Percentiles rank a stretch among this genome's conserved stretches.
Evolutionary conservation across 2,797 vertebrate species (phyloP).

Genomic region (Paguma larvata): DNA sequence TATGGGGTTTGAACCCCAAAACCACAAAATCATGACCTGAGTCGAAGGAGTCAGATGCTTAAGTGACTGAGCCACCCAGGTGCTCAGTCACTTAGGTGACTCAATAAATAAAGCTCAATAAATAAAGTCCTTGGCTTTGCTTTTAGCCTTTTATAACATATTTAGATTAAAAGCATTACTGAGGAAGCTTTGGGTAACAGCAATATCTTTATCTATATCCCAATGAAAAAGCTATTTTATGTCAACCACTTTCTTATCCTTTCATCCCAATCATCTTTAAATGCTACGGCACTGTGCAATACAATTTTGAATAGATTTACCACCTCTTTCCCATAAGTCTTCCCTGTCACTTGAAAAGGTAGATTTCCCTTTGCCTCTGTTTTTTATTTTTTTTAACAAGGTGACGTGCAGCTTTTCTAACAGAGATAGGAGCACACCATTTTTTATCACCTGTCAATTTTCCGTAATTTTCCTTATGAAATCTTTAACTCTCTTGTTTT

Average conservation of each 20-base stretch:
- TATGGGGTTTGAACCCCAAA: no score
- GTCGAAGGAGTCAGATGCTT: no score
- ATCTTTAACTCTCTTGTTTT: constrained; percentile 22
- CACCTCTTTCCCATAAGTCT: constrained; percentile 27
- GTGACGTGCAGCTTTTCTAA: neutral
- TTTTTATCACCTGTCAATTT: neutral
- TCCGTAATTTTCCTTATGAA: neutral
- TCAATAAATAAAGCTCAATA: no score
- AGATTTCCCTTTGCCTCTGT: neutral
- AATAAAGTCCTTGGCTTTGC: neutral
- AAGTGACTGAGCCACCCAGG: no score
- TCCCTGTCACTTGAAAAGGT: neutral
- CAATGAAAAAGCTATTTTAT: neutral
- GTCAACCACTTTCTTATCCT: neutral
- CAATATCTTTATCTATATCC: neutral
- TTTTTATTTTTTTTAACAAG: neutral
- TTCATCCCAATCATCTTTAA: neutral
- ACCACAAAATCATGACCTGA: no score
- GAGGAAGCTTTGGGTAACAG: neutral
- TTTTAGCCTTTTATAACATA: neutral
- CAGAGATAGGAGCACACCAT: neutral
- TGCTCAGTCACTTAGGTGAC: no score
- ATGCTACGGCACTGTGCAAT: neutral
- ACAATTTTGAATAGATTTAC: neutral
- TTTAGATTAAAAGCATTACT: neutral